phyloP scores from a whole-genome alignment of 2,888 invertebrate genomes.

The Drosophila cyrtoloma region DNA sequence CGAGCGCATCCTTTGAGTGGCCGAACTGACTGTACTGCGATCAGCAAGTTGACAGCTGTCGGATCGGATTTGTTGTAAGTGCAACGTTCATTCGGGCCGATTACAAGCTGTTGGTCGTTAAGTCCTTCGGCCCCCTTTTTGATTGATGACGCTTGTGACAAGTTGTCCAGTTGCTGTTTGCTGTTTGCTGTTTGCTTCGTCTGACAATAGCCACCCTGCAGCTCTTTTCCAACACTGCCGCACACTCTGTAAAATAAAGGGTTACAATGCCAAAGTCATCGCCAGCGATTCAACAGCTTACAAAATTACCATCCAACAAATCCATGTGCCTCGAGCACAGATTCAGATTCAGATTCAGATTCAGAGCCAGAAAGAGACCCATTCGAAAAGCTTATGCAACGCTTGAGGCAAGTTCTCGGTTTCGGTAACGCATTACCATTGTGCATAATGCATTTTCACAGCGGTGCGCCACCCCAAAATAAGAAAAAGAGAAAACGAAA shows the following conservation, averaged over 20 bases:
- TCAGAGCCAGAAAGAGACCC: background rate
- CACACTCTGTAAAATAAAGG: constrained; percentile 21
- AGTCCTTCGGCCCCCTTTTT: constrained; percentile 34
- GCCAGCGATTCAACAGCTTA: constrained; percentile 67
- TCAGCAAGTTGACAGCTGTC: constrained; percentile 63
- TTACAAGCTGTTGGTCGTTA: constrained; percentile 32
- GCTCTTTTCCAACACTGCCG: constrained; percentile 50
- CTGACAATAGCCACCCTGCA: constrained; percentile 41
- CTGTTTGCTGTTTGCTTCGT: background rate
- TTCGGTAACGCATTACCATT: constrained; percentile 53
- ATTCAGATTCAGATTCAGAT: background rate
- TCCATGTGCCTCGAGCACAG: constrained; percentile 25
- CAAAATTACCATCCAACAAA: constrained; percentile 43
- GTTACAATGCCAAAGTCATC: constrained; percentile 67
- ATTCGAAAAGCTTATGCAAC: constrained; percentile 3
- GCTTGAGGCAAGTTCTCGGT: constrained; percentile 37
- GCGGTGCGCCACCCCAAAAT: constrained; percentile 64
- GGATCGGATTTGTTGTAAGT: constrained; percentile 62
- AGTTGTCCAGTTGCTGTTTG: constrained; percentile 37
- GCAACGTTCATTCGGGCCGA: constrained; percentile 36
- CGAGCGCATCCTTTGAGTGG: constrained; percentile 64
- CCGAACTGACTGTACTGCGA: constrained; percentile 50
- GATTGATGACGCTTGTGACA: constrained; percentile 58
- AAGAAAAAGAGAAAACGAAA: constrained; percentile 41
- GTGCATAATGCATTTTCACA: constrained; percentile 76